Evolutionary conservation across 2,113 vertebrate species (phyloP), one percentile per base, ranked within the genome.

Genomic region (Cnemophilus loriae): DNA sequence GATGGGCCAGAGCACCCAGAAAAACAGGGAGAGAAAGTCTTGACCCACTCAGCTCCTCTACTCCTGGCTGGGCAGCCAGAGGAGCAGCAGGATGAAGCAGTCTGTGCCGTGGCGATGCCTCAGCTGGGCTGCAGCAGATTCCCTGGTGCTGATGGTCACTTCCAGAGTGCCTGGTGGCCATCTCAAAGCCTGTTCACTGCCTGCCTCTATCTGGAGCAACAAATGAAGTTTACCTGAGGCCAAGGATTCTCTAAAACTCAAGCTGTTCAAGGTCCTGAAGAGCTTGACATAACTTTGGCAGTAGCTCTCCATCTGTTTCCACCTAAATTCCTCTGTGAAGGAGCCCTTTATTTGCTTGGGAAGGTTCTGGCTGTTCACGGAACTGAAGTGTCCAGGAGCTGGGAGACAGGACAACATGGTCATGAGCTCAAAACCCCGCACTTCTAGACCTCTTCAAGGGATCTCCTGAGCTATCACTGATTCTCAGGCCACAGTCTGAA

Each of bases 11-110:
- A 84, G n/a, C 69, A 41, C 9, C 6, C 18, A 64, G 33, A 14
- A 57, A 81, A 68, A 24, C 11, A 24, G 18, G 18, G 39, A 78
- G 49, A 41, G 61, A 41, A 80, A 15, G 24, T 21, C 5, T 64
- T 53, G 19, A 44, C 35, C 4, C n/a, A 26, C 1, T 0, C 16
- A 59, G 57, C n/a, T 1, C 1, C 55, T 73, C 44, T 52, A 2
- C 16, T 32, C 21, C 5, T 3, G 37, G 35, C 53, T 82, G 67
- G 16, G 12, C 56, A 70, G 41, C 14, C 16, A 46, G 52, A 59
- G 47, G 46, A 70, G 47, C 1, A 81, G 27, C 16, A n/a, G 78
- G 69, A 53, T 57, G 64, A 37, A 52, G 35, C 47, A 91, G 11
- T 2, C 5, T 3, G 26, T 57, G 56, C 75, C 76, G 23, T 32